Percentiles rank a stretch among this genome's conserved stretches.
phyloP scores from a whole-genome alignment of 2,113 vertebrate species.

The Podiceps cristatus region DNA sequence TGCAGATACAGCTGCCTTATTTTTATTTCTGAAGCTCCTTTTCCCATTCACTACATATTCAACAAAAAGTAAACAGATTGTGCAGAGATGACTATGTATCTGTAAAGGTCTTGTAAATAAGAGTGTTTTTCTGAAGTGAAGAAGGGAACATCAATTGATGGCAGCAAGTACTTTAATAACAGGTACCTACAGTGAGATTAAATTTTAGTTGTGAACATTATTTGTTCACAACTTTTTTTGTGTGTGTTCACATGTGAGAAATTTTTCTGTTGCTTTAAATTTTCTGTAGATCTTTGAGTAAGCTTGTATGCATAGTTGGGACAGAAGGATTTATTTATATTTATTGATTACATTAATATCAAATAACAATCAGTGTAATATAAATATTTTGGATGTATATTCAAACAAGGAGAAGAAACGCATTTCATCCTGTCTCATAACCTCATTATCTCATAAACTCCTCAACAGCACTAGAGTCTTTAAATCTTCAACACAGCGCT shows the following conservation, averaged over 20 bases:
- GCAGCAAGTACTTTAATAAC: neutral
- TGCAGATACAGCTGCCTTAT: neutral
- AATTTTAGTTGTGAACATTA: neutral
- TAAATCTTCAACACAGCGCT: neutral
- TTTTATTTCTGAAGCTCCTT: neutral
- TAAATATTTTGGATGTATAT: neutral
- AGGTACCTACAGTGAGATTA: neutral
- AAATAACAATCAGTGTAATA: neutral
- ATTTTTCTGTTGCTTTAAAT: neutral
- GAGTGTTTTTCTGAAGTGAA: neutral
- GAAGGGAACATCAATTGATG: neutral
- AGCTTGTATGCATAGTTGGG: neutral
- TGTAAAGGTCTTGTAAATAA: neutral
- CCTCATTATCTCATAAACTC: neutral
- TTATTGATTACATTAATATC: neutral
- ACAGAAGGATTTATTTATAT: neutral
- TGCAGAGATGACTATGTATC: neutral
- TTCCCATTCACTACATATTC: neutral
- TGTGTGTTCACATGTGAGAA: neutral
- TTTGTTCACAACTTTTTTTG: too few relatives aligned
- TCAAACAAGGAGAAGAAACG: neutral
- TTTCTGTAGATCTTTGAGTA: neutral
- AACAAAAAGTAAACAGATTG: neutral
- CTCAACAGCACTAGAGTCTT: neutral
- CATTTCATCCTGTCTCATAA: neutral